Evolutionary conservation across 2,888 invertebrate genomes (phyloP), one percentile per base, ranked within the genome.

Genomic region (Pandemis cinnamomeana): DNA sequence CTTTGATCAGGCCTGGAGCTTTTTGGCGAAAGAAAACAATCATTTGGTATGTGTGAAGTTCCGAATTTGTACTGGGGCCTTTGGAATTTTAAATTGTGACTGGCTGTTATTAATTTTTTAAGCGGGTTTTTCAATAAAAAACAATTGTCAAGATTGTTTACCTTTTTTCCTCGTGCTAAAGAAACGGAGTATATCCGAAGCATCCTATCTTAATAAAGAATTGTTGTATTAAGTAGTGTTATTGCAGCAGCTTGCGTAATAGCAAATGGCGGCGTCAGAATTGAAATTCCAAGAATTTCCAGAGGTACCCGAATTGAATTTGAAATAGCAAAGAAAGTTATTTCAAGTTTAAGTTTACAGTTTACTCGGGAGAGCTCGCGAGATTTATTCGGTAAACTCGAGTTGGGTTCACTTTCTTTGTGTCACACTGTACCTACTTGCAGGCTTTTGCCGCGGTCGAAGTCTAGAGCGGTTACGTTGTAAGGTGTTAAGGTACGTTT

Each of bases 331-430:
- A 77, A 79, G 72, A 78, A 73, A 80, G 79, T 83, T 86, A 82
- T 74, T 74, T 74, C 70, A 74, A 74, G 76, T 76, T 76, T 71
- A 71, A 77, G 77, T 76, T 78, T 77, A 78, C 78, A 79, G 78
- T 85, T 86, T 85, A 88, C 85, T 84, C 82, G 82, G 74, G 74
- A 82, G 84, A 73, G 73, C 64, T 83, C 80, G 78, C 82, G 80
- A 86, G 88, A 89, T 91, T 90, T 90, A 89, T 88, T 89, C 85
- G 84, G 86, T 83, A 83, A 87, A 87, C 85, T 87, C 80, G 79
- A 81, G 82, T 79, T 84, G 81, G 84, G 84, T 86, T 87, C 82
- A 88, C 87, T 87, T 88, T 88, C 90, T 90, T 90, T 91, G 88
- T 89, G 86, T 87, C 89, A 90, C 89, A 87, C 75, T 86, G 87